Evolutionary conservation across 1,140 invertebrate genomes (phyloP).

Genomic region (Sweltsa coloradensis): DNA sequence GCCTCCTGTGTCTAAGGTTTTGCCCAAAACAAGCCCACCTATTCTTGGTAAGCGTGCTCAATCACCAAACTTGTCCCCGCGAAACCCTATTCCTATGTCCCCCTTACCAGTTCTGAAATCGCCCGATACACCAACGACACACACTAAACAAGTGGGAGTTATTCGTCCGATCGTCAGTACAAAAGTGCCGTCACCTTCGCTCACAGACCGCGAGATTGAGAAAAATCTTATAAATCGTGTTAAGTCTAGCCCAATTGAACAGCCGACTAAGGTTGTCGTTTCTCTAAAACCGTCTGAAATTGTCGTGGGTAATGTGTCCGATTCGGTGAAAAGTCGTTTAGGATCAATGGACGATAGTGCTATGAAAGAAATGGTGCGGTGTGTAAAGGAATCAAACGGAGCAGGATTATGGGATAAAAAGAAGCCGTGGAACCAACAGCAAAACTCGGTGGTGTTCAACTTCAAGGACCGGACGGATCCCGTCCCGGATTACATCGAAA

Average conservation of each 20-base stretch:
- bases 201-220: slow-evolving; percentile 50
- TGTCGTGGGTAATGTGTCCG: slow-evolving; percentile 12
- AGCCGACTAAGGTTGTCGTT: slow-evolving; percentile 26
- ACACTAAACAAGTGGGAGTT: slow-evolving; percentile 42
- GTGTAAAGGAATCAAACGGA: slow-evolving; percentile 20
- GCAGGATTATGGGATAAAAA: slow-evolving; percentile 35
- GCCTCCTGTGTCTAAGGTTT: neutral
- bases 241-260: slow-evolving; percentile 46
- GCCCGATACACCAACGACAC: slow-evolving; percentile 26
- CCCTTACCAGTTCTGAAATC: slow-evolving; percentile 16
- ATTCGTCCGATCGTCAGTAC: slow-evolving; percentile 37
- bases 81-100: neutral
- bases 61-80: too few relatives aligned
- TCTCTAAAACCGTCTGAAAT: slow-evolving; percentile 7
- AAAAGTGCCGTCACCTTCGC: slow-evolving; percentile 24
- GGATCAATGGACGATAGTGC: neutral
- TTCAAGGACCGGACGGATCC: slow-evolving; percentile 64
- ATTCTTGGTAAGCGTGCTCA: too few relatives aligned
- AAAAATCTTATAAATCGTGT: slow-evolving; percentile 57
- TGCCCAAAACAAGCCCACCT: neutral
- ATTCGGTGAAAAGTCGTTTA: neutral
- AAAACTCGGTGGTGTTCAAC: slow-evolving; percentile 73
- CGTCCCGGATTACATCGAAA: slow-evolving; percentile 81
- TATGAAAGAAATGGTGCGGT: slow-evolving; percentile 21
- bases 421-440: slow-evolving; percentile 37